Evolutionary conservation across 2,113 vertebrate genomes (phyloP).

Genomic region (Electrona antarctica): DNA sequence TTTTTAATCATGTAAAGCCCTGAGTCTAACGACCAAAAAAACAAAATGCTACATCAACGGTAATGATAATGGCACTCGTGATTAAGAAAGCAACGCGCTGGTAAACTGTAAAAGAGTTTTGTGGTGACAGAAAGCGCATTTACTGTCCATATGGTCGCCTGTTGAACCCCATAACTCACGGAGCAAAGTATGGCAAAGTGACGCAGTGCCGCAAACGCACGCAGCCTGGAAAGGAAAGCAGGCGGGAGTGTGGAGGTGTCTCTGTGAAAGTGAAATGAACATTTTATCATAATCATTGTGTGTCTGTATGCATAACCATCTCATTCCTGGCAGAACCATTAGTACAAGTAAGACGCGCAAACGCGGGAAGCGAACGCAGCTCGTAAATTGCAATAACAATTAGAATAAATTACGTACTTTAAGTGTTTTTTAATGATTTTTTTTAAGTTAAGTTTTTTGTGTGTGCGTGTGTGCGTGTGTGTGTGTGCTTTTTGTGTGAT

Average conservation of each 20-base stretch:
- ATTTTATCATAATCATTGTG: too few relatives aligned
- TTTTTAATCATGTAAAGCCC: conserved; percentile 77
- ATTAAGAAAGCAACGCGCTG: conserved; percentile 75
- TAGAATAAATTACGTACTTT: too few relatives aligned
- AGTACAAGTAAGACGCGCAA: too few relatives aligned
- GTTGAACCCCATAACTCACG: conserved; percentile 74
- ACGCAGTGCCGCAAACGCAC: background rate
- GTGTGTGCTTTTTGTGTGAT: too few relatives aligned
- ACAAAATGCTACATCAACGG: conserved; percentile 76
- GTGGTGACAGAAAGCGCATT: conserved; percentile 66
- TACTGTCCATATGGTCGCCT: conserved; percentile 74
- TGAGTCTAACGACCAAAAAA: conserved; percentile 75
- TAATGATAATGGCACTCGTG: conserved; percentile 76
- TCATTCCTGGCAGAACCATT: too few relatives aligned
- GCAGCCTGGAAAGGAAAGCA: conserved; percentile 30
- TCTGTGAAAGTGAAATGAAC: too few relatives aligned
- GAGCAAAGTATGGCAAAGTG: conserved; percentile 56
- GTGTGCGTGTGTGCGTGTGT: too few relatives aligned
- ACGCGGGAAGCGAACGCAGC: too few relatives aligned
- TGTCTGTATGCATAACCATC: too few relatives aligned
- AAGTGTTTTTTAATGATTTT: too few relatives aligned
- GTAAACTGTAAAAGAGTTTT: conserved; percentile 67
- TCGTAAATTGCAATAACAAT: too few relatives aligned
- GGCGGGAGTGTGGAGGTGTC: background rate
- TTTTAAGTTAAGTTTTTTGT: too few relatives aligned